Base-by-base conservation (phyloP, 1,140 invertebrate species). In the Doryteuthis pealeii region DNA sequence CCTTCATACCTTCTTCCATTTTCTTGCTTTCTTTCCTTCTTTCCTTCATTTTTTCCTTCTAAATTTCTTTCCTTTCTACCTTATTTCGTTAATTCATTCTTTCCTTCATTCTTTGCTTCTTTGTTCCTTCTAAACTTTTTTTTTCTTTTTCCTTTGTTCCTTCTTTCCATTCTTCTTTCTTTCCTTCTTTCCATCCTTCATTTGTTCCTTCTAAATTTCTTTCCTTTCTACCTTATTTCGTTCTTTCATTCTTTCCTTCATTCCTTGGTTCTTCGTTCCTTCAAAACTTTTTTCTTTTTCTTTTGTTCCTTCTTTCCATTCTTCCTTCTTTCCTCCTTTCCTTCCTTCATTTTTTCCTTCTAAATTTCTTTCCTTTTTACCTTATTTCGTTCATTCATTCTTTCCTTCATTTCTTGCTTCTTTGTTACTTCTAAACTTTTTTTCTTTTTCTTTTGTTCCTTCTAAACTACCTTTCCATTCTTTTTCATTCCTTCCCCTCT, bases 231-330 rank as follows among this genome's bases (percentile, higher is more conserved):
- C 75, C 65, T 45, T 49, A n/a, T 74, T 58, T 18, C 75, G 67
- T 33, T 74, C 72, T 49, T 30, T 70, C 45, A 67, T 71, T 74
- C 32, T 30, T 15, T 35, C 49, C 71, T 72, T 67, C 68, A 58
- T 0, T 66, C 31, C 35, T 14, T 33, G 35, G 28, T 28, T 31
- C 54, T 79, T 30, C 28, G 32, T n/a, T 40, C 30, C 67, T 32
- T 65, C 43, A 76, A 35, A 30, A 54, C 22, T n/a, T n/a, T n/a
- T n/a, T 26, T 3, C 40, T 70, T 58, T 68, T 40, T 30, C 74
- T 75, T 22, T 81, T 62, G 69, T 74, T 74, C n/a, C 80, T 71
- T 65, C 77, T 72, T 28, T 78, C 74, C 32, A 74, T 77, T 74
- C 77, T 54, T 73, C 77, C 26, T 77, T 75, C 30, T 83, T 77